Evolutionary conservation across 1,140 invertebrate genomes (phyloP).

Genomic region (Drosophila subobscura): DNA sequence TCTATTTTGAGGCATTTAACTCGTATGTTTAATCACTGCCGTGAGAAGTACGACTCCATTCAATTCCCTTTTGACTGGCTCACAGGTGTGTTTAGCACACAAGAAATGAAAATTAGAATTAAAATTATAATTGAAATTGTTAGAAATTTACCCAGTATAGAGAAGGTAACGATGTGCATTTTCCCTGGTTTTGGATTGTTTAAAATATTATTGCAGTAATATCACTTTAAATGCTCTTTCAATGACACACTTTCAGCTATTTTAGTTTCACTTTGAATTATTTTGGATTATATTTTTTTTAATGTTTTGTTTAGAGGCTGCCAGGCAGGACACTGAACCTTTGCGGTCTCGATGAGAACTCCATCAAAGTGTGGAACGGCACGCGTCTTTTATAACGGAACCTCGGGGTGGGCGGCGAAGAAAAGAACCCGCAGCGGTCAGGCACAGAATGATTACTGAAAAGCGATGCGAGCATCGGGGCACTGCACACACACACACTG

Average conservation of each 20-base stretch:
- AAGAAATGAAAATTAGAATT: too few relatives aligned
- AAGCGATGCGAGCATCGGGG: conserved; percentile 67
- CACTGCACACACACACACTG: conserved; percentile 49
- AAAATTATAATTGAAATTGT: not conserved
- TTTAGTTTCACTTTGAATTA: conserved; percentile 5
- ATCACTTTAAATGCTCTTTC: conserved; percentile 14
- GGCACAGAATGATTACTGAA: conserved; percentile 77
- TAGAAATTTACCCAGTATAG: conserved; percentile 42
- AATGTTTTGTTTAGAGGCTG: conserved; percentile 8
- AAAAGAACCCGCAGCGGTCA: conserved; percentile 72
- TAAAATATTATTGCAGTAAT: conserved; percentile 14
- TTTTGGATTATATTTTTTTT: conserved; percentile 4
- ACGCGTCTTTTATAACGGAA: conserved; percentile 69
- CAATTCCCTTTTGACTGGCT: conserved; percentile 19
- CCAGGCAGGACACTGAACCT: conserved; percentile 58
- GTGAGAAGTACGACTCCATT: not conserved
- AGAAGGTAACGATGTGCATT: conserved; percentile 39
- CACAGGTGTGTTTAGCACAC: not conserved
- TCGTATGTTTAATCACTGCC: conserved; percentile 11
- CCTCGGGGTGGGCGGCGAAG: conserved; percentile 42
- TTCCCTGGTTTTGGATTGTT: conserved; percentile 5
- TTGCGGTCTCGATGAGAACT: conserved; percentile 61
- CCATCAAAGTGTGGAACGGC: conserved; percentile 56
- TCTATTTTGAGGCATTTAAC: conserved; percentile 16
- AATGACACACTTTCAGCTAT: too few relatives aligned